Base-by-base conservation (phyloP, 2,888 invertebrate species). In the Brenthis daphne region DNA sequence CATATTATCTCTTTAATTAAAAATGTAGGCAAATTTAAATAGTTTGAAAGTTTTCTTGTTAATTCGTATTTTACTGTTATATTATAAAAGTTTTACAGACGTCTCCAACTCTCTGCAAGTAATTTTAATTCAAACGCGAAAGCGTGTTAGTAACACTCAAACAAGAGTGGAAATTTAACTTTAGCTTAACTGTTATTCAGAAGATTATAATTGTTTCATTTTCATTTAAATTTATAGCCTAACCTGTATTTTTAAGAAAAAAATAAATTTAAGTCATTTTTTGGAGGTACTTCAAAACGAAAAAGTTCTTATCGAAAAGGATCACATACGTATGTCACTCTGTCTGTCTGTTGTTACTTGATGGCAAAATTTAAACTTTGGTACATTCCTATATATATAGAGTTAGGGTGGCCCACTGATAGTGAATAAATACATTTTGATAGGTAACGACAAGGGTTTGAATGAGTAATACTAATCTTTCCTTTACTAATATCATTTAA, bases 71-170 rank as follows among this genome's bases (percentile, higher is more conserved):
- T 33, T 29, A 57, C 14, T 14, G 2, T 13, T 57, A 20, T 11
- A 47, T 54, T 24, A 54, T 14, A 33, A 61, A 57, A 66, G 50
- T 57, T 65, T 65, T 48, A 33, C 33, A 56, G 24, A 55, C 56
- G n/a, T 16, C 50, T 48, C 50, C 24, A 65, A 65, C 47, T 50
- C 50, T 12, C 16, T 57, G 33, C 33, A 48, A 54, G 63, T 54
- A 64, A 54, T 67, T 67, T 67, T 48, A 67, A 67, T 60, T 67
- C 57, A 54, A 58, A 54, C 14, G 24, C 53, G 14, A 37, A 63
- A 54, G 14, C 63, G 43, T 60, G 47, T 20, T 66, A 53, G 43
- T 57, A 54, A 58, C 29, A 55, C 29, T 29, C 29, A 55, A 55
- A 55, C 53, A 53, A 54, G 12, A 20, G 6, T 53, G 3, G 33